These are phyloP conservation scores for Caloenas nicobarica DNA, from an alignment of 2,113 vertebrate genomes.

Conservation along the genomic window DNA sequence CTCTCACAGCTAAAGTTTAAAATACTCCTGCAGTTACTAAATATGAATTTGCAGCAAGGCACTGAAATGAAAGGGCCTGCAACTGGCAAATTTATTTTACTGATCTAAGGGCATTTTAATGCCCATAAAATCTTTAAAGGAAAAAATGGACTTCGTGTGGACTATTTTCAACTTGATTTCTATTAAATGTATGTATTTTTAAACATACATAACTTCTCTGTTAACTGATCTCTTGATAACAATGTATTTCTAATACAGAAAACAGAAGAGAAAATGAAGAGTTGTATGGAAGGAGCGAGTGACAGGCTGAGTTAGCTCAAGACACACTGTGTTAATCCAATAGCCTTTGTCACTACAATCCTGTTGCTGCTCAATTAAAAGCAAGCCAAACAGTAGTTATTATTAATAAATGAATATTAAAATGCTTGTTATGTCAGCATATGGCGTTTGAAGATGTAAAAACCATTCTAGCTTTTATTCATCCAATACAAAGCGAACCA, in stretches of 20 bases:
- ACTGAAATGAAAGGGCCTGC: not conserved
- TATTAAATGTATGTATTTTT: not conserved
- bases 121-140: not conserved
- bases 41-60: not conserved
- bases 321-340: not conserved
- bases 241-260: not conserved
- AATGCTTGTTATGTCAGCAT: conserved; percentile 62
- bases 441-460: conserved; percentile 20
- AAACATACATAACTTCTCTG: not conserved
- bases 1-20: not conserved
- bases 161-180: not conserved
- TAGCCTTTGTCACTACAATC: conserved; percentile 48
- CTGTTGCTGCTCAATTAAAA: conserved; percentile 56
- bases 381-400: conserved; percentile 52
- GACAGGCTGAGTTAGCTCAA: conserved; percentile 52
- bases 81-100: not conserved
- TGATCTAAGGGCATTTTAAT: not conserved
- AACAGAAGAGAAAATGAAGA: not conserved
- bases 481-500: not conserved
- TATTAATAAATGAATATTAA: conserved; percentile 75
- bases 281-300: not conserved
- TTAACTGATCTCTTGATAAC: not conserved
- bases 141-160: not conserved
- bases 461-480: conserved; percentile 30
- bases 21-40: not conserved